phyloP scores from a whole-genome alignment of 2,113 vertebrate species.

The rat (Rattus norvegicus) region DNA sequence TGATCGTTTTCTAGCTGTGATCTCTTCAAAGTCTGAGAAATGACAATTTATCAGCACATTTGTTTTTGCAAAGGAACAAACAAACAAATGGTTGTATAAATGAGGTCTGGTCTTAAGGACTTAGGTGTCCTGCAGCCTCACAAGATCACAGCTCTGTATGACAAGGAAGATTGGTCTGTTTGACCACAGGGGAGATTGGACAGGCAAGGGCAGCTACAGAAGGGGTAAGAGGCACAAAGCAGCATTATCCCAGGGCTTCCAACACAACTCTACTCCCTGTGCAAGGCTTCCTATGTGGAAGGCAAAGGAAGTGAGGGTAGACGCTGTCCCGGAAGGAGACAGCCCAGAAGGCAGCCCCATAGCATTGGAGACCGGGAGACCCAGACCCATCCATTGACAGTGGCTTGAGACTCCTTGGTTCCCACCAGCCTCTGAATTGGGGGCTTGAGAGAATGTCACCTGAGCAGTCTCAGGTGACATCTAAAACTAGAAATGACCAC shows the following conservation, averaged over 20 bases:
- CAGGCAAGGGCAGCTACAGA: background rate
- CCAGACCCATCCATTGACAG: background rate
- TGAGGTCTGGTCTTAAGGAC: background rate
- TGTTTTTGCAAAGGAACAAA: background rate
- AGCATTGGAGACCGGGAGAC: no score
- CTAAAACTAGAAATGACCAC: background rate
- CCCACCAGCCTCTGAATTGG: background rate
- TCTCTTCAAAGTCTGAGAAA: background rate
- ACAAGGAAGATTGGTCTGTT: background rate
- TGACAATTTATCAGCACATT: background rate
- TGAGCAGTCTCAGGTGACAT: background rate
- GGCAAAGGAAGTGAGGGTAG: background rate
- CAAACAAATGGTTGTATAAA: background rate
- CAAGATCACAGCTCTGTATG: background rate
- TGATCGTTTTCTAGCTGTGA: background rate
- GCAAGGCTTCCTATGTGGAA: background rate
- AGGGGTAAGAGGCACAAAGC: background rate
- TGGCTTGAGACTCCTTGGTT: background rate
- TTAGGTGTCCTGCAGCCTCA: background rate
- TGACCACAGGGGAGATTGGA: no score
- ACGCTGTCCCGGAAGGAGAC: background rate
- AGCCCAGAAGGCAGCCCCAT: background rate
- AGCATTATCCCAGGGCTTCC: background rate
- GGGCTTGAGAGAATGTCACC: background rate
- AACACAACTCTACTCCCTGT: background rate